Base-by-base conservation (phyloP, 2,888 invertebrate genomes). In the Chromoteleia sp. region DNA sequence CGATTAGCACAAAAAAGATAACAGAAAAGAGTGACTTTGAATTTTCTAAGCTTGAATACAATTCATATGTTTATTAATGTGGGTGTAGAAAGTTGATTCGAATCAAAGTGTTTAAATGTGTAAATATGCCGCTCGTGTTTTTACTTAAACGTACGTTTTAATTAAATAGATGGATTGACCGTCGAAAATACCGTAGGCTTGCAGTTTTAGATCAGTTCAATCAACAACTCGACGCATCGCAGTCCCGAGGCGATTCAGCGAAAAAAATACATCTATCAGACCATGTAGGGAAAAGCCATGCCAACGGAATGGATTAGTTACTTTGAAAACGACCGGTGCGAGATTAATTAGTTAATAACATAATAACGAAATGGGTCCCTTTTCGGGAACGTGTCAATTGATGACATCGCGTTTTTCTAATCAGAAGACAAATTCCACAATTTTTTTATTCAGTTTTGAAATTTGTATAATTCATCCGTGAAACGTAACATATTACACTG, bases 251-350 rank as follows among this genome's bases (percentile, higher is more conserved):
- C 89, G 87, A 90, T 89, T 89, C 89, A 89, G 90, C 90, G 85
- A 83, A 89, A 90, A 91, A 89, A 89, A 87, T 84, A 87, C 89
- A 90, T 89, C 89, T 89, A 87, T 90, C 89, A 89, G 85, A 70
- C 54, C 68, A 77, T 65, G 71, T 50, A 80, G 82, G 83, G 81
- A 83, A 83, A 78, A 84, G 81, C 81, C 84, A 81, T 84, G 81
- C 83, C 83, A 82, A 83, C 84, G 73, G 82, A 73, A 77, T 77
- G 86, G 86, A 88, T 88, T 88, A 88, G 87, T 88, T 87, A 86
- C 87, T 86, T 81, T 84, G 78, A 85, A 83, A 75, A 83, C 83
- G 81, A 78, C 79, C 63, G 82, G 81, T 83, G 80, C 74, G 63
- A 79, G 78, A 83, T 82, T 84, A 86, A 86, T 86, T 85, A 86